Evolutionary conservation across 2,888 invertebrate species (phyloP).

Genomic region (Stramonita haemastoma): DNA sequence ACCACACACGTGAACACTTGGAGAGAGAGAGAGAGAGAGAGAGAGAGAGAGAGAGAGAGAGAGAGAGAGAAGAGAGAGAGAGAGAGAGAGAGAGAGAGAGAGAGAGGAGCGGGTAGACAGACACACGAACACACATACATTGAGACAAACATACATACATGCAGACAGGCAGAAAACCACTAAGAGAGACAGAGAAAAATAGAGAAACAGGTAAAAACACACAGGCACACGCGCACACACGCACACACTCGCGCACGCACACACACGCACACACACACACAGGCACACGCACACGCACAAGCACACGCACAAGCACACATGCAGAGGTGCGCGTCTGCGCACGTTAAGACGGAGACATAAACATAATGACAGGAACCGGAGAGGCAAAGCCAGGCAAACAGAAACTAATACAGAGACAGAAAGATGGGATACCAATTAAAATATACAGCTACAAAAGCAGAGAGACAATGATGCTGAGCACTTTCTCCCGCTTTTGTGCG

Average conservation of each 20-base stretch:
- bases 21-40: background rate
- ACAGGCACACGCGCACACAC: background rate
- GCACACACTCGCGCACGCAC: background rate
- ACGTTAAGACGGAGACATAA: background rate
- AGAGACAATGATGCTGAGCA: too few relatives aligned
- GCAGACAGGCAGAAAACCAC: background rate
- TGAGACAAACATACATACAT: background rate
- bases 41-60: background rate
- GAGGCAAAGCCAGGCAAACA: background rate
- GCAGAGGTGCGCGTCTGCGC: background rate
- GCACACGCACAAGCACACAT: background rate
- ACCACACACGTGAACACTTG: too few relatives aligned
- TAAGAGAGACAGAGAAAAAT: background rate
- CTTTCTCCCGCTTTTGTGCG: too few relatives aligned
- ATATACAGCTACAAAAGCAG: too few relatives aligned
- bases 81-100: background rate
- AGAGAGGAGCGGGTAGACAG: background rate
- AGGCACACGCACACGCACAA: background rate
- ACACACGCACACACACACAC: conserved; percentile 1
- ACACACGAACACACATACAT: background rate
- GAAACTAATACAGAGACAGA: background rate
- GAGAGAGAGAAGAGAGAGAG: background rate
- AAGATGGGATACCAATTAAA: background rate
- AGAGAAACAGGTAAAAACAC: background rate
- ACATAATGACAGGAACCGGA: background rate